These are phyloP conservation scores for Sarcophaga caerulescens DNA, from an alignment of 2,888 invertebrate species.

Conservation along the genomic window DNA sequence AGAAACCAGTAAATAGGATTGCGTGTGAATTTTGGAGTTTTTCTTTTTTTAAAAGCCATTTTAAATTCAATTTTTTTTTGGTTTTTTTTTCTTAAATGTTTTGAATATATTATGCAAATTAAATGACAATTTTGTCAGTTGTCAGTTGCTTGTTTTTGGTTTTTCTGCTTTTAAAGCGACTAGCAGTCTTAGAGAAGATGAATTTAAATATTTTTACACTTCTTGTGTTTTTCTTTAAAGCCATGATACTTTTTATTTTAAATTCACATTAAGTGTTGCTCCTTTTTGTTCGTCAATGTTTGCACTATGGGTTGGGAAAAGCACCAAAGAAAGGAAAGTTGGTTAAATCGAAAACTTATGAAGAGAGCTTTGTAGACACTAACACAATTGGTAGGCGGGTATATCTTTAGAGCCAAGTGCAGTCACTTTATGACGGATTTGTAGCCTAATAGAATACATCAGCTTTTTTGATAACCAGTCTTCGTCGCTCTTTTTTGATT, in stretches of 20 bases:
- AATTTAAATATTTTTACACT: conserved; percentile 38
- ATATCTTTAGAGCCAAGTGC: too few species aligned
- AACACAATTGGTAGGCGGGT: too few species aligned
- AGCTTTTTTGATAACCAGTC: too few species aligned
- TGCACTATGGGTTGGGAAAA: conserved; percentile 19
- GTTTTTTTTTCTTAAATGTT: background rate
- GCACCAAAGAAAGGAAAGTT: too few species aligned
- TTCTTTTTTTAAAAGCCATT: conserved; percentile 4
- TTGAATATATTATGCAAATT: conserved; percentile 56
- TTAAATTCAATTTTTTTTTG: conserved; percentile 9
- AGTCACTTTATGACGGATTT: too few species aligned
- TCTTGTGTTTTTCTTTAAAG: conserved; percentile 9
- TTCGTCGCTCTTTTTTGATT: too few species aligned
- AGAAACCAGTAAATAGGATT: background rate
- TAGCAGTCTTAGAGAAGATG: conserved; percentile 16
- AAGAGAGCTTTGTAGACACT: too few species aligned
- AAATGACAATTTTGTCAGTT: conserved; percentile 28
- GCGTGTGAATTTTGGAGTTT: conserved; percentile 4
- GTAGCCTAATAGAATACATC: too few species aligned
- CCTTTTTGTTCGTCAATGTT: conserved; percentile 18
- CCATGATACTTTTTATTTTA: conserved; percentile 6
- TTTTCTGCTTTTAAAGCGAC: conserved; percentile 9
- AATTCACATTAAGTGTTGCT: conserved; percentile 40
- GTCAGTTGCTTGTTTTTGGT: background rate
- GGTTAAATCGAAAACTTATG: too few species aligned